Evolutionary conservation across 1,140 invertebrate genomes (phyloP).

Genomic region (Leptoteleia sp.): DNA sequence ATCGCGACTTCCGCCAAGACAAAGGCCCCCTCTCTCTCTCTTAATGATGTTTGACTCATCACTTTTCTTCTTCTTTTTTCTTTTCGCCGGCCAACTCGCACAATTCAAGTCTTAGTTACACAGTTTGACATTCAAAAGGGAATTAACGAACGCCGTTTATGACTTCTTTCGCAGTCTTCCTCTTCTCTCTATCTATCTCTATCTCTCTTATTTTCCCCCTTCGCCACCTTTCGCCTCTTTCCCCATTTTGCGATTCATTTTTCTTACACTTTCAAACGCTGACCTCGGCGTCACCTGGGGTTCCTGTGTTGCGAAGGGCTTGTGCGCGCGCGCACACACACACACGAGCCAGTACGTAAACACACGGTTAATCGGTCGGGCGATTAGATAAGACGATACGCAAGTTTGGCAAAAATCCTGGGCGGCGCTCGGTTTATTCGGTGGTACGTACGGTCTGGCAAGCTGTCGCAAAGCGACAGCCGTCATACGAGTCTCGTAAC

Average conservation of each 20-base stretch:
- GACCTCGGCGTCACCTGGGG: slow-evolving; percentile 16
- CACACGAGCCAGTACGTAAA: too few species aligned
- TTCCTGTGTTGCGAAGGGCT: too few species aligned
- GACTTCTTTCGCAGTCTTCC: not conserved
- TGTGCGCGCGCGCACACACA: not conserved
- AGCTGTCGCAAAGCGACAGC: slow-evolving; percentile 64
- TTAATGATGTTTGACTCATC: slow-evolving; percentile 65
- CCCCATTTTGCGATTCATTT: not conserved
- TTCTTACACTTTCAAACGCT: not conserved
- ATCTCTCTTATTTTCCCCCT: not conserved
- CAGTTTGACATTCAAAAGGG: slow-evolving; percentile 36
- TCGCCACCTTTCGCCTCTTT: not conserved
- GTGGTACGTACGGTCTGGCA: slow-evolving; percentile 28
- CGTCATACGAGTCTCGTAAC: slow-evolving; percentile 65
- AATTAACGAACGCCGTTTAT: slow-evolving; percentile 29
- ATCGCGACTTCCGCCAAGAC: not conserved
- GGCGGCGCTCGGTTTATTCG: slow-evolving; percentile 11
- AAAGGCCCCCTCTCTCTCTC: slow-evolving; percentile 46
- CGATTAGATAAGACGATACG: slow-evolving; percentile 62
- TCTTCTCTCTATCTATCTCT: slow-evolving; percentile 3
- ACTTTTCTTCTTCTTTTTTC: too few species aligned
- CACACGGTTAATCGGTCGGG: slow-evolving; percentile 33
- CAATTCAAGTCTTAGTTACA: slow-evolving; percentile 49
- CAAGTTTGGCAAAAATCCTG: slow-evolving; percentile 45
- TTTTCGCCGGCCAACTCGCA: slow-evolving; percentile 22